Percentiles rank a stretch among this genome's conserved stretches.
These are phyloP conservation scores for Papilio protenor DNA, from an alignment of 2,888 invertebrate species.

Conservation along the genomic window DNA sequence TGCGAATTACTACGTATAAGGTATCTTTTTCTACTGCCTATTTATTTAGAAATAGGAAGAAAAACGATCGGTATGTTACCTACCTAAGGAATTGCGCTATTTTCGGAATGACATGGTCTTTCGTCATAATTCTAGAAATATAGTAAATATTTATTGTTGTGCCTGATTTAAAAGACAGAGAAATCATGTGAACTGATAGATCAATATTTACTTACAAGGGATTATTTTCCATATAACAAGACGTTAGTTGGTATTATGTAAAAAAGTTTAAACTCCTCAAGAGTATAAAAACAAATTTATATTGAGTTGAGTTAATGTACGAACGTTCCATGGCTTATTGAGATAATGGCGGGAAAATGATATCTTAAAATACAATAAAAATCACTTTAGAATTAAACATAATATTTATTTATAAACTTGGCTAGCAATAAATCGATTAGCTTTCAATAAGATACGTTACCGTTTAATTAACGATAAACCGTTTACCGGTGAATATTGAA, in stretches of 20 bases:
- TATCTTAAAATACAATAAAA: not conserved
- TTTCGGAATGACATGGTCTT: too few relatives aligned
- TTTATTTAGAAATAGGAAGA: not conserved
- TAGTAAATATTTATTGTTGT: too few relatives aligned
- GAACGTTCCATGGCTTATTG: not conserved
- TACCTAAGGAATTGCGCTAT: not conserved
- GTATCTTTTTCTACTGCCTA: not conserved
- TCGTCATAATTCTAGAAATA: too few relatives aligned
- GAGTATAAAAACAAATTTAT: too few relatives aligned
- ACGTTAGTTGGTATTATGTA: too few relatives aligned
- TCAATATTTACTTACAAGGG: too few relatives aligned
- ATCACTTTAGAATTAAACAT: not conserved
- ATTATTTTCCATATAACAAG: too few relatives aligned
- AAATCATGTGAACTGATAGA: too few relatives aligned
- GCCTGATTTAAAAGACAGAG: too few relatives aligned
- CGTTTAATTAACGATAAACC: not conserved
- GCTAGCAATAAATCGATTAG: not conserved
- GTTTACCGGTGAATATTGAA: constrained; percentile 3
- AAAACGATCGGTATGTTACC: not conserved
- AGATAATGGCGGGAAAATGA: not conserved
- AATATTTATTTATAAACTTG: not conserved
- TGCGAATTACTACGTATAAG: not conserved
- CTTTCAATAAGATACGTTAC: not conserved
- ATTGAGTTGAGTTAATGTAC: too few relatives aligned
- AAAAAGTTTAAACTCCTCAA: too few relatives aligned